Evolutionary conservation across 2,113 vertebrate species (phyloP), one percentile per base, ranked within the genome.

Genomic region (Tylochromis polylepis): DNA sequence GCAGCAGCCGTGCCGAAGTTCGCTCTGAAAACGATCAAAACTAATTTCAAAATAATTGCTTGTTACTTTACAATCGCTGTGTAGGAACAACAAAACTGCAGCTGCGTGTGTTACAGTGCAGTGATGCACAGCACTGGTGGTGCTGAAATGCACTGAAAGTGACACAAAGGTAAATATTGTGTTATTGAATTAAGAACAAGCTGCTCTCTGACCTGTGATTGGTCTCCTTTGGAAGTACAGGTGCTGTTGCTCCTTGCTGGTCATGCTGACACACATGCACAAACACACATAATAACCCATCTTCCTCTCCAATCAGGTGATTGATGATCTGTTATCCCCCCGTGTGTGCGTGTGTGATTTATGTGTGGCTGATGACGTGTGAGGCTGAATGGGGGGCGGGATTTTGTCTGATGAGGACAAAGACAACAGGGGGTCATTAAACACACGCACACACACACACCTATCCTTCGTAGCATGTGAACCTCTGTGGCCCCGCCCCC

Each of bases 341-440:
- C 36, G 20, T 86, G 67, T 80, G 29, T 83, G 62, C 51, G 65
- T 56, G 79, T 81, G 84, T 59, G 34, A 62, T 82, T 72, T 77
- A 77, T 92, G 67, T 90, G n/a, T n/a, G 15, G 12, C 22, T 5
- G 46, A 88, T 94, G 94, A 93, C 92, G 92, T 94, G 72, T 62
- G 86, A 55, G 15, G 34, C 34, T 93, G 88, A 94, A 94, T 93
- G 60, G 89, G 78, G 88, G 89, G 85, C 15, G 29, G 62, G 4
- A 29, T 70, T 56, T 87, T 57, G 85, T 89, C 90, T 91, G 88
- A 87, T 31, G 6, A 31, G 70, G 82, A 94, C 91, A 94, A 94
- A 92, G 90, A 75, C 62, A 11, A 15, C 1, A n/a, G 89, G 92
- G 88, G 88, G 87, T 89, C 91, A 90, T 94, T 89, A 90, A 87